Evolutionary conservation across 2,797 vertebrate genomes (phyloP), one percentile per base, ranked within the genome.

Genomic region (Odontamblyopus rebecca): DNA sequence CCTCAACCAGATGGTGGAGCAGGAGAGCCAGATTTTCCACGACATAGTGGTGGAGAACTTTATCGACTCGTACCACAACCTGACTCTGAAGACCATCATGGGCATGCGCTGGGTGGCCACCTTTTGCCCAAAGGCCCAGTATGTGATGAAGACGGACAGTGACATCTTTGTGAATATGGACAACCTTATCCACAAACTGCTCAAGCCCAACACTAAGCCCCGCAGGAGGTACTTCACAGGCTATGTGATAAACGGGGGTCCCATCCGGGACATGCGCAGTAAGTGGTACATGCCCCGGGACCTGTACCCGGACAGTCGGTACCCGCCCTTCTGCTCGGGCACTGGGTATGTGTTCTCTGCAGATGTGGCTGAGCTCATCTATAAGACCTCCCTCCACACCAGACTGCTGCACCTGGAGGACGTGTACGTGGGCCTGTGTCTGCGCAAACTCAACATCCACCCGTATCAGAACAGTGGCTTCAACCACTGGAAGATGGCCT

Each of bases 131-230:
- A 96, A 96, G 82, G 96, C 97, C 41, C 96, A 97, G 86, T 99
- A 99, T 0, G 86, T 99, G 85, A 96, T 99, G 96, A 99, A 99
- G 93, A 98, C 97, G 0, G 97, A 99, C 94, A 98, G 96, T 27
- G 98, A 98, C 91, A 98, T 99, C 92, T 99, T 97, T 84, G 95
- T 99, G 88, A 98, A 99, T 93, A 98, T 99, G 97, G 98, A 99
- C 91, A 99, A 99, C 74, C 94, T 99, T 79, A 96, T 99, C 92
- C 96, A 96, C 91, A 98, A 98, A 89, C 93, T 98, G 63, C 92
- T 99, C 51, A 98, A 98, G 86, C 97, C 98, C 50, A 94, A 93
- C 82, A 98, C 96, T 72, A 98, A 98, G 89, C 97, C 97, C 0
- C 93, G 96, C 75, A 94, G 96, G 88, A 92, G 97, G 64, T 99